Conservation (phyloP, 2,888 invertebrate species). For the Mesorhabditis belari region DNA sequence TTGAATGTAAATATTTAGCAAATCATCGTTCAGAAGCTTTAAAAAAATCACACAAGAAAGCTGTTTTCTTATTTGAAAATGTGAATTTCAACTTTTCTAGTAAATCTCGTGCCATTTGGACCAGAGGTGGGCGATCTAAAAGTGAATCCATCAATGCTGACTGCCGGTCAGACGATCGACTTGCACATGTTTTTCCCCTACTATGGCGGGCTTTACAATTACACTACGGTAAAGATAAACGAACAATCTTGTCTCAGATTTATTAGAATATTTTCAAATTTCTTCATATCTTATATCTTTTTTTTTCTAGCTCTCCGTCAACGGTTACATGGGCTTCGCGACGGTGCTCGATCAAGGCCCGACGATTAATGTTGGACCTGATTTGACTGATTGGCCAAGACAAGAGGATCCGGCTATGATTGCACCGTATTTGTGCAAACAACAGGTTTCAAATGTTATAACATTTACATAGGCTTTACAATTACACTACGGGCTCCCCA, state of each 20-base stretch:
- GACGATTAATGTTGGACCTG: slow-evolving; percentile 51
- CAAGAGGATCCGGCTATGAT: slow-evolving; percentile 52
- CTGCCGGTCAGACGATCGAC: slow-evolving; percentile 49
- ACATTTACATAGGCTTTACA: neutral
- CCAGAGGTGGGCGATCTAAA: slow-evolving; percentile 48
- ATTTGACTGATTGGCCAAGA: slow-evolving; percentile 48
- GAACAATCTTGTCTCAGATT: no score
- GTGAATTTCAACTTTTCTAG: slow-evolving; percentile 14
- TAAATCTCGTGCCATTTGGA: slow-evolving; percentile 46
- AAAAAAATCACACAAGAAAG: no score
- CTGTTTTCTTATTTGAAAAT: neutral
- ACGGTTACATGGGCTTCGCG: slow-evolving; percentile 51
- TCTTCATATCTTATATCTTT: neutral
- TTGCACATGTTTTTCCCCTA: slow-evolving; percentile 51
- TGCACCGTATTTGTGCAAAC: slow-evolving; percentile 51
- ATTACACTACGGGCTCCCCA: slow-evolving; percentile 26
- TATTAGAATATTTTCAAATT: no score
- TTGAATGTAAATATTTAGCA: no score
- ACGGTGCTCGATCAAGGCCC: slow-evolving; percentile 52
- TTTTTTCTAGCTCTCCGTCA: slow-evolving; percentile 39
- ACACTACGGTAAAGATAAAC: slow-evolving; percentile 48
- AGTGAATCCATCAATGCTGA: slow-evolving; percentile 47
- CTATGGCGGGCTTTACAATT: slow-evolving; percentile 52
- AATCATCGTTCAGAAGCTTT: no score
- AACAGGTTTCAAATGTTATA: slow-evolving; percentile 22